Base-by-base conservation (phyloP, 2,113 vertebrate species). In the Phainopepla nitens region DNA sequence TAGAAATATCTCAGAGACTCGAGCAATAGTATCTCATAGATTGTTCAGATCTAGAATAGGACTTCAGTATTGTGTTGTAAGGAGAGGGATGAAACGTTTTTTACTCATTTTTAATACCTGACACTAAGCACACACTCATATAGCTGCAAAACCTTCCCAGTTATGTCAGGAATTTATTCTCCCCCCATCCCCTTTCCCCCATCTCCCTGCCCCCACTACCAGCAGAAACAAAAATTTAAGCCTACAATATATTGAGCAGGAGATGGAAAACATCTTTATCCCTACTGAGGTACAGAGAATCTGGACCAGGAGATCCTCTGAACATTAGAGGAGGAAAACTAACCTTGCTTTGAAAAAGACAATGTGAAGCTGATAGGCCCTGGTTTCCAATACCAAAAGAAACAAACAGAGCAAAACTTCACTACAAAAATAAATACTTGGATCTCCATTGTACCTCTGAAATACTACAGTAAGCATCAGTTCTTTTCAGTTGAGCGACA, bases 371-470 rank as follows among this genome's bases (percentile, higher is more conserved):
- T 60, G 39, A 73, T 47, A 87, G 58, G 5, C 28, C 24, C 16
- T 57, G 23, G 69, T 90, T 93, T 77, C 61, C 49, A 73, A 71
- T 78, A 82, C 5, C 3, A 28, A 92, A 68, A 82, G 72, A 86
- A 95, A 73, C 23, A 82, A 90, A 94, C 69, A 33, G 47, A 85
- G 3, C 33, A 31, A 61, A 90, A 78, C 35, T 61, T 73, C 45
- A 60, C 27, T 61, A 79, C 77, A 79, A 91, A 90, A 89, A 89
- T 42, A 85, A 84, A 76, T 50, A 91, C 47, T 61, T 58, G 58
- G 19, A 70, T 56, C 25, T 87, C 31, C 33, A 53, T 70, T 94
- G 87, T 93, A 69, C 13, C 51, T 86, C 68, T 65, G 68, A 90
- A 39, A 80, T 73, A 62, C 36, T 58, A 76, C 90, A 75, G 88